Conservation (phyloP, 2,113 vertebrate species). For the Centropus bengalensis region DNA sequence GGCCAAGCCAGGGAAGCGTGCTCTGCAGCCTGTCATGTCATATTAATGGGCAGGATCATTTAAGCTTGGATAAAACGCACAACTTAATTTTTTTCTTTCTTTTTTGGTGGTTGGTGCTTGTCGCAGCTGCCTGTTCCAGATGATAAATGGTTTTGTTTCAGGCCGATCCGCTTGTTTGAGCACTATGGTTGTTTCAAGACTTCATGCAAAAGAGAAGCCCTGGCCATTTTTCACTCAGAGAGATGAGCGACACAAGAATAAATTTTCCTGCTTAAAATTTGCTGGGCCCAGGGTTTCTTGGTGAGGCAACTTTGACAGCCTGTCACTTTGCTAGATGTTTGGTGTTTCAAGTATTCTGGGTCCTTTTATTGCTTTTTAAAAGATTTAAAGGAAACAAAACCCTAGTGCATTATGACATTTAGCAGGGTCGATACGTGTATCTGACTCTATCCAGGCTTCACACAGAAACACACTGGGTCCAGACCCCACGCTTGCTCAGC, state of each 20-base stretch:
- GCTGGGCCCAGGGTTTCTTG: slow-evolving; percentile 64
- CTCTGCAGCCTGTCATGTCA: background rate
- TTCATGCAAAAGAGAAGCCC: slow-evolving; percentile 62
- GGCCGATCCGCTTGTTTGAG: slow-evolving; percentile 65
- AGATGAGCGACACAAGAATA: slow-evolving; percentile 59
- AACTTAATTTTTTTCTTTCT: background rate
- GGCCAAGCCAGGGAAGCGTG: background rate
- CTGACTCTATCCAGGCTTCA: background rate
- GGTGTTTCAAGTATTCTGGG: slow-evolving; percentile 10
- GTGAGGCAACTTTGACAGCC: slow-evolving; percentile 59
- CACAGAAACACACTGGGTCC: background rate
- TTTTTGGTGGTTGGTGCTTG: background rate
- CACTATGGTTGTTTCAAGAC: slow-evolving; percentile 45
- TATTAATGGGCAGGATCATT: slow-evolving; percentile 50
- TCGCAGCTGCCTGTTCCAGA: slow-evolving; percentile 17
- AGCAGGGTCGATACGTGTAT: background rate
- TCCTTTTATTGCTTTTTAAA: slow-evolving; percentile 69
- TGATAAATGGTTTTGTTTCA: slow-evolving; percentile 70
- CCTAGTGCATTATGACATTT: slow-evolving; percentile 28
- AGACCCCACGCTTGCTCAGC: background rate
- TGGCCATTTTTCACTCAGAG: slow-evolving; percentile 69
- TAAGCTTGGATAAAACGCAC: slow-evolving; percentile 56
- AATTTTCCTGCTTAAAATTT: slow-evolving; percentile 68
- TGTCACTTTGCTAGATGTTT: slow-evolving; percentile 61
- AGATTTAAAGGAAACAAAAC: slow-evolving; percentile 62